These are phyloP conservation scores for Temnothorax rugatulus DNA, from an alignment of 2,888 invertebrate genomes.

Conservation along the genomic window DNA sequence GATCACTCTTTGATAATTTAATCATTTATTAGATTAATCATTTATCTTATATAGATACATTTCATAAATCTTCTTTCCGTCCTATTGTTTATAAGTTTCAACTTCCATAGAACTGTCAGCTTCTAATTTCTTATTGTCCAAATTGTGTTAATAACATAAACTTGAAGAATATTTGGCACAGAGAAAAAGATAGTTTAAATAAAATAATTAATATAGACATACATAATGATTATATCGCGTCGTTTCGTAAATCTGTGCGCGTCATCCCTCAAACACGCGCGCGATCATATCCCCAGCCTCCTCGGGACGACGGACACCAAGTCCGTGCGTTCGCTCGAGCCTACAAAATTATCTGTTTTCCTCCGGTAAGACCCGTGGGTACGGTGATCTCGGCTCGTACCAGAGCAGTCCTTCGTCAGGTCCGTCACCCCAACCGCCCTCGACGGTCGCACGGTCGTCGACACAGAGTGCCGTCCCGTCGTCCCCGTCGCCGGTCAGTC, in stretches of 20 bases:
- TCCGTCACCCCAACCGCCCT: slow-evolving; percentile 79
- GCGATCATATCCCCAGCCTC: neutral
- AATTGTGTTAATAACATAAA: neutral
- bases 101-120: neutral
- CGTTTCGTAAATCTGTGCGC: neutral
- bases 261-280: neutral
- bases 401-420: slow-evolving; percentile 82
- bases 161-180: neutral
- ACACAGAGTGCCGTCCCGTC: slow-evolving; percentile 73
- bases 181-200: neutral
- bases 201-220: neutral
- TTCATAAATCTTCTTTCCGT: neutral
- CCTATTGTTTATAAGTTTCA: neutral
- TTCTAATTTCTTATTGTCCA: neutral
- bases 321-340: slow-evolving; percentile 40
- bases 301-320: neutral
- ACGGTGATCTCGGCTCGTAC: slow-evolving; percentile 82
- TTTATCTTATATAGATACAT: neutral
- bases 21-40: neutral
- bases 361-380: slow-evolving; percentile 82
- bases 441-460: slow-evolving; percentile 70
- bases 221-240: neutral
- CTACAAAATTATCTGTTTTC: slow-evolving; percentile 71
- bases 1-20: neutral
- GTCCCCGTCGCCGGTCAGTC: slow-evolving; percentile 81